These are phyloP conservation scores for Orussus abietinus DNA, from an alignment of 1,140 invertebrate species.

Conservation along the genomic window DNA sequence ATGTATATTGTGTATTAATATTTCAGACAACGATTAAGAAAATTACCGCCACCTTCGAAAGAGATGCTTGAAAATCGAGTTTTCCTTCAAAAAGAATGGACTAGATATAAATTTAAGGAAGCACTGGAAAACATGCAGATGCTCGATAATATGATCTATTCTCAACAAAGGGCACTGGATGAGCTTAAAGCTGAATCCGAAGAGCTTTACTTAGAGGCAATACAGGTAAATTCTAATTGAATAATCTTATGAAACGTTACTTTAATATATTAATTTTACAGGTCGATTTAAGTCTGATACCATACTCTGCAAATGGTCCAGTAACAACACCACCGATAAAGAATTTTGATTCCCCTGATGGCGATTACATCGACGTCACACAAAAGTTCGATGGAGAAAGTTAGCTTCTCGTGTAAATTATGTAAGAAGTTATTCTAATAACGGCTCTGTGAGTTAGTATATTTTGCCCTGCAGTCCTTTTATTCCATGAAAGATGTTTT, in stretches of 20 bases:
- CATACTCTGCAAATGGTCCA: conserved; percentile 65
- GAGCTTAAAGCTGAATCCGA: conserved; percentile 74
- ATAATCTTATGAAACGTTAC: conserved; percentile 7
- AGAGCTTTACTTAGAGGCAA: conserved; percentile 77
- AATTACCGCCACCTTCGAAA: conserved; percentile 39
- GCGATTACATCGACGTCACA: conserved; percentile 78
- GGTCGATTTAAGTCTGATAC: conserved; percentile 66
- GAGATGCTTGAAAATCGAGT: conserved; percentile 56
- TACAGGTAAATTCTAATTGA: conserved; percentile 59
- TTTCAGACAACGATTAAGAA: conserved; percentile 57
- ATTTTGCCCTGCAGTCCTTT: too few relatives aligned
- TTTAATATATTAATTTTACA: conserved; percentile 51
- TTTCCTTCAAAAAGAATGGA: conserved; percentile 71
- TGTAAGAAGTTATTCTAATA: too few relatives aligned
- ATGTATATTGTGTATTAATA: conserved; percentile 14
- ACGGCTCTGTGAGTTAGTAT: too few relatives aligned
- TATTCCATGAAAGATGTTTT: too few relatives aligned
- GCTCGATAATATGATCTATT: conserved; percentile 62
- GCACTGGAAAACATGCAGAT: conserved; percentile 61
- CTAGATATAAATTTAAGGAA: conserved; percentile 62
- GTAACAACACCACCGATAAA: conserved; percentile 73
- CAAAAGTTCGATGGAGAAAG: conserved; percentile 61
- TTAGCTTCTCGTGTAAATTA: too few relatives aligned
- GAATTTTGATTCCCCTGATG: conserved; percentile 74
- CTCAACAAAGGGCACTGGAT: conserved; percentile 74